Conservation (phyloP, 2,797 vertebrate genomes). For the Crenuchus spilurus region DNA sequence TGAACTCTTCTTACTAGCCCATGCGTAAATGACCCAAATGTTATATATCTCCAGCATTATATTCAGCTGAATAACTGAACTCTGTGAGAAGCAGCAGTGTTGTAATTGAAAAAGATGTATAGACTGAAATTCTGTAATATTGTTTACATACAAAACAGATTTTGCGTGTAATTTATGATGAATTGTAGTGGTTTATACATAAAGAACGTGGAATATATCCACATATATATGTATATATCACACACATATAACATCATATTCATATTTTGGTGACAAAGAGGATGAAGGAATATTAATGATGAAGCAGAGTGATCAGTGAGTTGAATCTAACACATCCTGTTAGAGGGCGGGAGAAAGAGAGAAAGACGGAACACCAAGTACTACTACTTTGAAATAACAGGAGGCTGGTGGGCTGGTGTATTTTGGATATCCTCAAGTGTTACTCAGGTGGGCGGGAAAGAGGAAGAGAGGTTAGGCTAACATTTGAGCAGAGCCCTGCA, state of each 20-base stretch:
- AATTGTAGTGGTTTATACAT: too few relatives aligned
- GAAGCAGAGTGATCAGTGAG: background rate
- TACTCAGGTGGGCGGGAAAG: constrained; percentile 32
- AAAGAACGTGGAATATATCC: too few relatives aligned
- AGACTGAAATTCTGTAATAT: background rate
- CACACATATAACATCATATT: too few relatives aligned
- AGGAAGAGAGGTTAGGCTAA: constrained; percentile 23
- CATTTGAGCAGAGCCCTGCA: constrained; percentile 15
- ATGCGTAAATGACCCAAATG: background rate
- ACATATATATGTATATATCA: too few relatives aligned
- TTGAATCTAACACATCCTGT: background rate
- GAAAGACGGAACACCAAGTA: background rate
- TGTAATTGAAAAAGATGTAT: too few relatives aligned
- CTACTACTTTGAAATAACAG: constrained; percentile 26
- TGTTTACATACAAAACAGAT: too few relatives aligned
- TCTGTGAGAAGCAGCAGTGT: background rate
- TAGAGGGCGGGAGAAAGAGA: background rate
- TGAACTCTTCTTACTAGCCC: background rate
- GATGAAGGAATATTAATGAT: background rate
- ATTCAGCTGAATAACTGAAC: background rate
- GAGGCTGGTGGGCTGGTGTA: constrained; percentile 34
- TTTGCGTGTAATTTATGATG: too few relatives aligned
- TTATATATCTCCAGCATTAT: background rate
- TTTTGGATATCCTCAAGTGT: constrained; percentile 5
- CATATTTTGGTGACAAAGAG: background rate